Base-by-base conservation (phyloP, 2,113 vertebrate species). In the Clarias gariepinus region DNA sequence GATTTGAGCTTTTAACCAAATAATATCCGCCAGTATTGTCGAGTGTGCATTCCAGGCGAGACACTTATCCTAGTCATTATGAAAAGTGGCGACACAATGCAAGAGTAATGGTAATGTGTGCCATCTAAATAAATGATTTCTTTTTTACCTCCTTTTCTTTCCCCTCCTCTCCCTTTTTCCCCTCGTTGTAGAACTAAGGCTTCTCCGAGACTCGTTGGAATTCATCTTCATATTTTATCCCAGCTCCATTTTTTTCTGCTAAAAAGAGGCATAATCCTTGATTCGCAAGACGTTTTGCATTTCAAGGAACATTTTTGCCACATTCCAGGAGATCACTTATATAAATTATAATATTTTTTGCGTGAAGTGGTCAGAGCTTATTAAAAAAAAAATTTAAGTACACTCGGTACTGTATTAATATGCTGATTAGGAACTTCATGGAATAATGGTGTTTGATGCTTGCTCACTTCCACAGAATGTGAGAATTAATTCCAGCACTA, bases 1-100 rank as follows among this genome's bases (percentile, higher is more conserved):
- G 95, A 95, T 92, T 93, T 92, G 90, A 95, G 95, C 95, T 95
- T 96, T 96, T 96, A 96, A 95, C 94, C 94, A 95, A 94, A 94
- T 95, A 96, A 95, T 95, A 94, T 95, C 94, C 94, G 92, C 93
- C 91, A 93, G 93, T 94, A 94, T 95, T 95, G 94, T 95, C 93
- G 94, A 93, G 92, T 93, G 93, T 85, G 90, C 93, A 93, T 93
- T 94, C 86, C 91, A 90, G 93, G 92, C 91, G 91, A 94, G 93
- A 95, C 94, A 95, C 95, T 96, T 95, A 95, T 96, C 94, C 94
- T 90, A 90, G 93, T 94, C 95, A 94, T 95, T 96, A 95, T 95
- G 94, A 95, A 95, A 95, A 95, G 95, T 95, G 93, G 94, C 91
- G 92, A 94, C 92, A 95, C 95, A 95, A 95, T 94, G 92, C 92